Base-by-base conservation (phyloP, 2,888 invertebrate species). In the Apotomis betuletana region DNA sequence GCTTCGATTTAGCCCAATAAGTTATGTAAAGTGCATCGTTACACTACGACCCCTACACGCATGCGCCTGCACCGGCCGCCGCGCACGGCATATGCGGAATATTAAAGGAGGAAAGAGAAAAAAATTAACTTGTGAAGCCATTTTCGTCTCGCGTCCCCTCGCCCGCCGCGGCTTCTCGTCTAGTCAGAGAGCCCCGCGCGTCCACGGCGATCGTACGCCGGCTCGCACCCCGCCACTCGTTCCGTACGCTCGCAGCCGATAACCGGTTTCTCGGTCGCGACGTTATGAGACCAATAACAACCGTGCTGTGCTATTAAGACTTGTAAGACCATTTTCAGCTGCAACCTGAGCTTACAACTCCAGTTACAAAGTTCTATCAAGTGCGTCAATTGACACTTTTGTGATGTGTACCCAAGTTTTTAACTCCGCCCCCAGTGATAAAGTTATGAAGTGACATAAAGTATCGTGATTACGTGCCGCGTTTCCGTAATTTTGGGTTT, bases 91-190 rank as follows among this genome's bases (percentile, higher is more conserved):
- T 93, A 93, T 93, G 92, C 93, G 92, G 91, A 91, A 91, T 92
- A 92, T 92, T 92, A 92, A 91, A 92, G 93, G 88, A 93, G 90
- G 93, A 93, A 93, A 93, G 93, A 93, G 93, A 93, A 92, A 93
- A 92, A 93, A 92, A 92, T 92, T 92, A 89, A 92, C 91, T 93
- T 91, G 92, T 92, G 92, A 92, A 93, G 92, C 93, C 93, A 92
- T 93, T 93, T 93, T 92, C 92, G 92, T 92, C 90, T 90, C 90
- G 90, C 90, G 87, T 85, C 91, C 89, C 91, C 90, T 88, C 90
- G 85, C 88, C 87, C 88, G 87, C 85, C 80, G 86, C 87, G 81
- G 87, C 61, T 62, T 88, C 88, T 84, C 83, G 77, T 84, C 81
- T 85, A 84, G 84, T 81, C 90, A 91, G 89, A 91, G 85, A 87